These are phyloP conservation scores for Octodonta nipae DNA, from an alignment of 2,888 invertebrate species.

Conservation along the genomic window DNA sequence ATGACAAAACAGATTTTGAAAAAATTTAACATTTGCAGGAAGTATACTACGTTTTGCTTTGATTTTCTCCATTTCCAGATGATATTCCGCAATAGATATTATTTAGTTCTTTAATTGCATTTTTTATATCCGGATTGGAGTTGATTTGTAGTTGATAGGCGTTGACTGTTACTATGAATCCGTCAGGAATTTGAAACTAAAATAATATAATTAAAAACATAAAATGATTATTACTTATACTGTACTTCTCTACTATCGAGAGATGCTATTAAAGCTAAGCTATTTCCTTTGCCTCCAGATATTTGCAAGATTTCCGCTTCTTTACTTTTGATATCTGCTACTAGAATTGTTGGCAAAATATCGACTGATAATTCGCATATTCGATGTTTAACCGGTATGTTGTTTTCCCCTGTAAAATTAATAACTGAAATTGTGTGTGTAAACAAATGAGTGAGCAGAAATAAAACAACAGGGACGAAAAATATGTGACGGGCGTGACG, in stretches of 20 bases:
- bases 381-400: conserved; percentile 12
- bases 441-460: too few relatives aligned
- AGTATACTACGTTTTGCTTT: conserved; percentile 41
- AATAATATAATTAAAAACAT: conserved; percentile 3
- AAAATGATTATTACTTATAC: conserved; percentile 3
- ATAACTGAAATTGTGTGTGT: too few relatives aligned
- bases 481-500: not conserved
- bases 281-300: conserved; percentile 70
- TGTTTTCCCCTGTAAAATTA: too few relatives aligned
- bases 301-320: conserved; percentile 42
- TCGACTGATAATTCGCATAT: conserved; percentile 15
- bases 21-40: too few relatives aligned
- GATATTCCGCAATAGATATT: conserved; percentile 39
- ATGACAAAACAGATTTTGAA: too few relatives aligned
- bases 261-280: conserved; percentile 49
- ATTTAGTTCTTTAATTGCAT: conserved; percentile 40
- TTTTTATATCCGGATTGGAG: conserved; percentile 33
- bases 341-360: conserved; percentile 11
- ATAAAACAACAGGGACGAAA: not conserved
- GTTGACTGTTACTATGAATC: conserved; percentile 54
- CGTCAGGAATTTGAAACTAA: conserved; percentile 50
- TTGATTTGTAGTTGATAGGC: conserved; percentile 49
- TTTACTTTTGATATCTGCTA: conserved; percentile 33
- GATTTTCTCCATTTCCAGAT: conserved; percentile 38
- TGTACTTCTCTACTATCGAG: conserved; percentile 37